Evolutionary conservation across 1,140 invertebrate species (phyloP), one percentile per base, ranked within the genome.

Genomic region (Arion vulgaris): DNA sequence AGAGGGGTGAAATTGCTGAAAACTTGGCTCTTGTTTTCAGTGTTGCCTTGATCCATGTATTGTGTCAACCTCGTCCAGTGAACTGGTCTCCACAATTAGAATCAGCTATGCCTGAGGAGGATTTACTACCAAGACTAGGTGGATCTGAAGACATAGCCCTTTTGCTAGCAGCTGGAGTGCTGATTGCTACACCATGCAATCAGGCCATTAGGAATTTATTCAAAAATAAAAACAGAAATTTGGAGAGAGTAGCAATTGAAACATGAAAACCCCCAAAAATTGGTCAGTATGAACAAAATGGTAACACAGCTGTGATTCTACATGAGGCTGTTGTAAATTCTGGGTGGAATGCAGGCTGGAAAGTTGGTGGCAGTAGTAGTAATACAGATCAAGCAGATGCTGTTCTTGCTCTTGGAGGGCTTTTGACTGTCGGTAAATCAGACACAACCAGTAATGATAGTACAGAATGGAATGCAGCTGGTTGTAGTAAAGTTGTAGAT

Each of bases 181-280:
- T 88, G 15, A 85, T 90, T 23, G 87, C 87, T 13, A 89, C 90
- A 36, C 91, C 91, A 1, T 89, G 86, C 32, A 91, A 91, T 81
- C 80, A 78, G 34, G 76, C 71, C 26, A 74, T 80, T 53, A 80
- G 51, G 41, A 73, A 75, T 41, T n/a, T 84, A 32, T 68, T 80
- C 36, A 77, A 77, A n/a, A 77, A 38, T 23, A 53, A 53, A 78
- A 41, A 38, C 73, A 74, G 53, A 15, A 19, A 32, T 66, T 38
- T 53, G 49, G 71, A n/a, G 69, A 74, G 32, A 49, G 45, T 23
- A 7, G 1, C 19, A 45, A 23, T 57, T 69, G 66, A 69, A 13
- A n/a, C 36, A 38, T 53, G 39, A 32, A 34, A 62, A 32, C 28
- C 57, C 57, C 15, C 36, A 57, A 19, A 72, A n/a, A 28, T 49